Conservation (phyloP, 2,888 invertebrate genomes). For the Microplitis manilae region DNA sequence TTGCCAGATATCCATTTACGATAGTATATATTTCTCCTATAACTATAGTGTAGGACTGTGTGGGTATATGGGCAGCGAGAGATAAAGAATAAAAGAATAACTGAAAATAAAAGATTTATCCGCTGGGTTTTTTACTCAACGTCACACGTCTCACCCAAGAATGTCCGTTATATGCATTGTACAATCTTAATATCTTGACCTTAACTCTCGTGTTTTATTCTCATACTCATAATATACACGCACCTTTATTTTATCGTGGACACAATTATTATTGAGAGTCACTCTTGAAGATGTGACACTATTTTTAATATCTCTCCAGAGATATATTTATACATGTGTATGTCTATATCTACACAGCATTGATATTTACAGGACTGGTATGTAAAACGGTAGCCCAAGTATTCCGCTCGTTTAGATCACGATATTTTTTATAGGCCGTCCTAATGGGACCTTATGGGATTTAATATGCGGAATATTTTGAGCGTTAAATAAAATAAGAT, state of each 20-base stretch:
- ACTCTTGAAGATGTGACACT: neutral
- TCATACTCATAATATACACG: neutral
- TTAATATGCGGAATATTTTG: neutral
- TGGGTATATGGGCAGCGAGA: slow-evolving; percentile 7
- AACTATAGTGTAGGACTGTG: slow-evolving; percentile 39
- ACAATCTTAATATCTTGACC: neutral
- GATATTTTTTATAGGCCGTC: neutral
- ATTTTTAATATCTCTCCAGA: neutral
- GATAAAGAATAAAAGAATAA: slow-evolving; percentile 12
- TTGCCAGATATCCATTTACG: slow-evolving; percentile 46
- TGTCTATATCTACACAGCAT: neutral
- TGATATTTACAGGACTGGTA: neutral
- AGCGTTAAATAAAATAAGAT: neutral
- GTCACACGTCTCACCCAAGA: slow-evolving; percentile 49
- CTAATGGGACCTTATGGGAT: slow-evolving; percentile 26
- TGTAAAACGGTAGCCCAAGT: slow-evolving; percentile 27
- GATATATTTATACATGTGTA: neutral
- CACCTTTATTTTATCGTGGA: neutral
- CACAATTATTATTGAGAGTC: neutral
- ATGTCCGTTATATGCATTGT: slow-evolving; percentile 33
- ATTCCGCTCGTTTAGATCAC: slow-evolving; percentile 5
- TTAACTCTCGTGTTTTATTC: neutral
- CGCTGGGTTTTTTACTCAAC: slow-evolving; percentile 34
- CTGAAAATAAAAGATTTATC: slow-evolving; percentile 7
- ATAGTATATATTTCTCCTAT: slow-evolving; percentile 40